Evolutionary conservation across 2,888 invertebrate genomes (phyloP).

Genomic region (Dusona sp.): DNA sequence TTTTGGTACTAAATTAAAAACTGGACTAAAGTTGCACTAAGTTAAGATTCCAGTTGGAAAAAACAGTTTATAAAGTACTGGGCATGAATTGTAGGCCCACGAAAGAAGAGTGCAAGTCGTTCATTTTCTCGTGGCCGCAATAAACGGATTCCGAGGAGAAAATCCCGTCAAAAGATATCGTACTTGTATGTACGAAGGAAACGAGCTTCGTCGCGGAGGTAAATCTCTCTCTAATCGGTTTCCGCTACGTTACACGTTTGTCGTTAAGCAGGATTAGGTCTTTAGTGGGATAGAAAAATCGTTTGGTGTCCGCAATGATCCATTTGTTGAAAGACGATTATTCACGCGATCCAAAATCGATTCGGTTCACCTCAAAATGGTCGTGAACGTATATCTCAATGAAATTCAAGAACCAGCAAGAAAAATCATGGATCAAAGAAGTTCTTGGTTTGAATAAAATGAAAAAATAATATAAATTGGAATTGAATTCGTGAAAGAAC

Average conservation of each 20-base stretch:
- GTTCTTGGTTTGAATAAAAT: not conserved
- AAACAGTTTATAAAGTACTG: not conserved
- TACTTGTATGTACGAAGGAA: conserved; percentile 19
- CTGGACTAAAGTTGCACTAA: too few relatives aligned
- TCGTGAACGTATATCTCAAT: not conserved
- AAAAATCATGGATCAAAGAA: not conserved
- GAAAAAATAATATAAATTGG: not conserved
- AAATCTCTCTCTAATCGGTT: conserved; percentile 53
- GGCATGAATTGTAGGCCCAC: not conserved
- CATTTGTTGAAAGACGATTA: not conserved
- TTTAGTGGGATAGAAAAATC: conserved; percentile 15
- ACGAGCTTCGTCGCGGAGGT: conserved; percentile 19
- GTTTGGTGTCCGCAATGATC: not conserved
- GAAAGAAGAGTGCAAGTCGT: not conserved
- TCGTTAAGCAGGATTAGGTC: conserved; percentile 58
- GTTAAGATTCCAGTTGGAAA: too few relatives aligned
- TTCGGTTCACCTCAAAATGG: not conserved
- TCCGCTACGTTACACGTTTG: conserved; percentile 37
- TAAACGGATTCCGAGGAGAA: not conserved
- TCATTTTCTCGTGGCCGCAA: conserved; percentile 8
- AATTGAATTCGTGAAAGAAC: not conserved
- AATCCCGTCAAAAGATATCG: conserved; percentile 51
- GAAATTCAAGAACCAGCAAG: not conserved
- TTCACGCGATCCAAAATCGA: not conserved
- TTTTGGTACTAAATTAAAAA: too few relatives aligned